Conservation (phyloP, 1,140 invertebrate species). For the Tribolium castaneum region DNA sequence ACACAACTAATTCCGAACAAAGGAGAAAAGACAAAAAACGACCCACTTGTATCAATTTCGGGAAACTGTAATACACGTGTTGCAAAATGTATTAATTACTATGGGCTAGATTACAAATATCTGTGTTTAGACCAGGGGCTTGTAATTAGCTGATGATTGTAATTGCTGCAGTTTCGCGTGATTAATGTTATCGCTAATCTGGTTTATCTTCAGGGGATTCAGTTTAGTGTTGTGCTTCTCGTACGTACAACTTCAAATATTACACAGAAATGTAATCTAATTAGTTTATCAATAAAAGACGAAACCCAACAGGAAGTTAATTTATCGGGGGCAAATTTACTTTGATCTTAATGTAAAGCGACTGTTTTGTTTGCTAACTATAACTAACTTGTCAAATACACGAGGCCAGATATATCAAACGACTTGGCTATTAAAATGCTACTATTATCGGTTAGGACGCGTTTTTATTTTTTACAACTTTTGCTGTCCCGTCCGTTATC, state of each 20-base stretch:
- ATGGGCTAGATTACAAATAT: neutral
- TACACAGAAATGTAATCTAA: neutral
- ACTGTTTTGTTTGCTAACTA: neutral
- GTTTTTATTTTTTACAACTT: no score
- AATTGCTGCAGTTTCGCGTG: constrained; percentile 2
- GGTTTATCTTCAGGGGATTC: constrained; percentile 1
- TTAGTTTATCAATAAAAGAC: constrained; percentile 12
- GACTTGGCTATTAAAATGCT: neutral
- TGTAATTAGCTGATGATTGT: constrained; percentile 11
- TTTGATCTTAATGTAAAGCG: neutral
- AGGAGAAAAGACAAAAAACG: neutral
- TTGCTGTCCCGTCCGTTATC: no score
- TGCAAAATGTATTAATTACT: neutral
- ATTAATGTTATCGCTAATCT: constrained; percentile 20
- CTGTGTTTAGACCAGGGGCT: neutral
- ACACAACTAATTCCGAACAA: constrained; percentile 20
- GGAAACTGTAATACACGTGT: neutral
- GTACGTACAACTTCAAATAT: neutral
- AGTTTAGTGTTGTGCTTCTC: neutral
- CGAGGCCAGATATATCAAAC: neutral
- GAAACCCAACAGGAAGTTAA: neutral
- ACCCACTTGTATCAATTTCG: neutral
- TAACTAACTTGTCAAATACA: neutral
- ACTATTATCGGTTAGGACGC: neutral
- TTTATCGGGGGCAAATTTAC: neutral